Evolutionary conservation across 2,888 invertebrate species (phyloP), one percentile per base, ranked within the genome.

Genomic region (Agonum fuliginosum): DNA sequence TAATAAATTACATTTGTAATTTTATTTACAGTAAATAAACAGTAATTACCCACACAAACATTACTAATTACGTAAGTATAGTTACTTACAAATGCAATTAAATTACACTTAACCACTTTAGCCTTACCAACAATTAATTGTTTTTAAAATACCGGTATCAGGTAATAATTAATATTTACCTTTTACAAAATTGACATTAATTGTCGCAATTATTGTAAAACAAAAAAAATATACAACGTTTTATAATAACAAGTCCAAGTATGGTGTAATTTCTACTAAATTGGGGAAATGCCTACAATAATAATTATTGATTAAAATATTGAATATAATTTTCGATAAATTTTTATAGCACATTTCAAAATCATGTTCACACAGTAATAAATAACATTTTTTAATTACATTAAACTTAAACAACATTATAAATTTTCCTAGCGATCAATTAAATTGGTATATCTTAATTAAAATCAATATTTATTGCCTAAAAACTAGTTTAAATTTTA

Each of bases 401-500:
- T 58, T 17, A 12, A 58, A 58, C 12, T 12, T 19, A 58, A 22
- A 58, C 12, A 27, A 58, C 20, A 58, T 58, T 27, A 22, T 17
- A 48, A 48, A 62, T 30, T 5, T 30, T 30, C 8, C 43, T 43
- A 43, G n/a, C 4, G 5, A 6, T 8, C n/a, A 3, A 12, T 14
- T 19, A 19, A 17, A 10, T 6, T 8, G 51, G 2, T 43, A 43
- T 70, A 70, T 70, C 70, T 70, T 70, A 70, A 70, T 70, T 70
- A 46, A 17, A 46, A 70, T 70, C 70, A 46, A 10, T 24, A 46
- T 70, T 70, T 46, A 70, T 51, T 34, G 43, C 3, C 12, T 41
- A 6, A 46, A 30, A 70, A 70, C 70, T 70, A 46, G 70, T 43
- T 46, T 46, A 69, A 69, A 62, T 62, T 62, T 69, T 41, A 70